phyloP scores from a whole-genome alignment of 64 coral and sea anemone species.

The Anthopleura sola region DNA sequence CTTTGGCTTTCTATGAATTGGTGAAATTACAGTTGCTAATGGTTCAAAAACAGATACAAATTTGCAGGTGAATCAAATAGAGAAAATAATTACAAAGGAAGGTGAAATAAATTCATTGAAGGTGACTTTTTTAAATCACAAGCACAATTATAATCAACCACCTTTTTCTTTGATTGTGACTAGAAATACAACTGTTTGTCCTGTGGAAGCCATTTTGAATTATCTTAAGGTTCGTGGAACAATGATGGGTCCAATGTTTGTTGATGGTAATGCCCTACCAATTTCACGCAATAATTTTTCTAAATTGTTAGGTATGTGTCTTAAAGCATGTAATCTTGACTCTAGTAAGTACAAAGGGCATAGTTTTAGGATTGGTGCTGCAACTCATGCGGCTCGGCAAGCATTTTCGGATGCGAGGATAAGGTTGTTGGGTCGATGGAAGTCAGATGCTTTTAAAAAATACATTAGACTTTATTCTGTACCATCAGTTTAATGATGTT shows the following conservation, averaged over 20 bases:
- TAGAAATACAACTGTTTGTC: slow-evolving; percentile 18
- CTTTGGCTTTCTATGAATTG: slow-evolving; percentile 24
- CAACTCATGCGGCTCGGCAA: background rate
- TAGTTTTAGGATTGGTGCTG: slow-evolving; percentile 29
- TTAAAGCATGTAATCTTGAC: slow-evolving; percentile 27
- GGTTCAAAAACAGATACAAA: background rate
- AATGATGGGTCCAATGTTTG: slow-evolving; percentile 26
- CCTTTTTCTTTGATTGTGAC: slow-evolving; percentile 7
- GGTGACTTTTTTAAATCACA: slow-evolving; percentile 17
- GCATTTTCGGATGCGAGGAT: slow-evolving; percentile 20
- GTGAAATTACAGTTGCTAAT: background rate
- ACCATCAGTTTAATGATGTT: slow-evolving; percentile 6
- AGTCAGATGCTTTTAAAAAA: slow-evolving; percentile 34
- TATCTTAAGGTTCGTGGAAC: slow-evolving; percentile 25
- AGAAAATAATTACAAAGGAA: background rate
- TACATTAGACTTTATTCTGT: slow-evolving; percentile 26
- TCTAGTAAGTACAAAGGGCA: slow-evolving; percentile 35
- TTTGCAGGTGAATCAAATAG: background rate
- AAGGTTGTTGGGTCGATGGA: slow-evolving; percentile 17
- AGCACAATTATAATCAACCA: slow-evolving; percentile 38
- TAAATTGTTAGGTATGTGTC: background rate
- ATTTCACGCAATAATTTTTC: slow-evolving; percentile 30
- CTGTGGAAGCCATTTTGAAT: slow-evolving; percentile 29
- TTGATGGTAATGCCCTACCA: background rate
- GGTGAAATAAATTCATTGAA: slow-evolving; percentile 7